Percentiles rank a stretch among this genome's conserved stretches.
Conservation (phyloP, 2,888 invertebrate species). For the Tanypteryx hageni region DNA sequence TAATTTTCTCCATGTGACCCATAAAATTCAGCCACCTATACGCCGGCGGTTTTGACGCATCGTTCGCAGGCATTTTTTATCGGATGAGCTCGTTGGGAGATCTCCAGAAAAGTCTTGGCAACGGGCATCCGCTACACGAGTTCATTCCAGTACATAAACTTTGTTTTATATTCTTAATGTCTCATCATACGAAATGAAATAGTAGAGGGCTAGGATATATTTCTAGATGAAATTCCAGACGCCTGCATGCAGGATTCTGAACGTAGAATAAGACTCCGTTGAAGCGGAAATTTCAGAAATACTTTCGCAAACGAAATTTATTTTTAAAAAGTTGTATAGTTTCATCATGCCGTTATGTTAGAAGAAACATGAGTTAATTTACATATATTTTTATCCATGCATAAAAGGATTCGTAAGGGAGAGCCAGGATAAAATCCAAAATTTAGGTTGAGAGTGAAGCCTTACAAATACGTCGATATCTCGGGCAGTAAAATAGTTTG, state of each 20-base stretch:
- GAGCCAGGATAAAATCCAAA: too few species aligned
- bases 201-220: not conserved
- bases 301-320: too few species aligned
- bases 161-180: not conserved
- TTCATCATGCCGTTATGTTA: too few species aligned
- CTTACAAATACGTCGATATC: too few species aligned
- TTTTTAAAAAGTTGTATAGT: too few species aligned
- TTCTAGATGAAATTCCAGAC: not conserved
- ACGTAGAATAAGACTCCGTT: too few species aligned
- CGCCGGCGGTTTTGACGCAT: conserved; percentile 10
- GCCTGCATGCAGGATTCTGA: not conserved
- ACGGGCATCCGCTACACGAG: not conserved
- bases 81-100: conserved; percentile 16
- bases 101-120: conserved; percentile 16
- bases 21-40: conserved; percentile 11
- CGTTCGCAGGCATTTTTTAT: not conserved
- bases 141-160: conserved; percentile 1
- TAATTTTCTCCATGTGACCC: conserved; percentile 31
- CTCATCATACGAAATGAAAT: conserved; percentile 5
- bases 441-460: too few species aligned
- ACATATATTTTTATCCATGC: too few species aligned
- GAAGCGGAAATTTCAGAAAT: too few species aligned
- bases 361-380: too few species aligned
- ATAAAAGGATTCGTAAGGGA: too few species aligned
- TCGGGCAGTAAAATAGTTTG: too few species aligned